Percentiles rank a stretch among this genome's conserved stretches.
Conservation (phyloP, 2,888 invertebrate species). For the Chrysotoxum bicinctum region DNA sequence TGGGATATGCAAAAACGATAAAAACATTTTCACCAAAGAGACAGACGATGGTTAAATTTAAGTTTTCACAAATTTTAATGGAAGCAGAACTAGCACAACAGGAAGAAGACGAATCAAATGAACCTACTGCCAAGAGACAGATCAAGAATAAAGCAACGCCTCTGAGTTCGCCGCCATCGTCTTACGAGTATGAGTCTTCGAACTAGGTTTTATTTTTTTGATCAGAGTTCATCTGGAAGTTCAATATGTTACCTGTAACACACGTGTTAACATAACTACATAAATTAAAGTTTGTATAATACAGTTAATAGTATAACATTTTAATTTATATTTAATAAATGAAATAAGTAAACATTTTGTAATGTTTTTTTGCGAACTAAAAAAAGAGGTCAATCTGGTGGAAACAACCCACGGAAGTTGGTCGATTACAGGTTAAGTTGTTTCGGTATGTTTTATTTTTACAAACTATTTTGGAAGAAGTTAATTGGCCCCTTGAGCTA, state of each 20-base stretch:
- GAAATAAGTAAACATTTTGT: too few relatives aligned
- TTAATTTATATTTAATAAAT: too few relatives aligned
- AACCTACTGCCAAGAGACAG: background rate
- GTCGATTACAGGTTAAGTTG: too few relatives aligned
- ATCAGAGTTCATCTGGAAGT: background rate
- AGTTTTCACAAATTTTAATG: slow-evolving; percentile 17
- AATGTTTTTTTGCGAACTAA: too few relatives aligned
- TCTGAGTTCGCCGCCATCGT: background rate
- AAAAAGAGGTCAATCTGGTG: too few relatives aligned
- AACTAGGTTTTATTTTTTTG: background rate
- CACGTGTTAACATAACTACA: background rate
- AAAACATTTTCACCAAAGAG: slow-evolving; percentile 13
- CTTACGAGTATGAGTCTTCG: background rate
- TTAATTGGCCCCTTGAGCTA: too few relatives aligned
- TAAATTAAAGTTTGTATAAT: too few relatives aligned
- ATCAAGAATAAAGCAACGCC: background rate
- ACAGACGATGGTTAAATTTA: slow-evolving; percentile 8
- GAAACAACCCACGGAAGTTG: too few relatives aligned
- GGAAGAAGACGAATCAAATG: background rate
- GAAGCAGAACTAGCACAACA: background rate
- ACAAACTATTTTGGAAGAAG: too few relatives aligned
- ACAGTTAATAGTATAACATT: too few relatives aligned
- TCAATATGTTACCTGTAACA: background rate
- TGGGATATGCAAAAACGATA: slow-evolving; percentile 18
- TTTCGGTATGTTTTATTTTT: too few relatives aligned